A percentile compares a stretch with the other conserved stretches of the same genome.
Evolutionary conservation across 2,888 invertebrate species (phyloP).

Genomic region (Cephus spinipes): DNA sequence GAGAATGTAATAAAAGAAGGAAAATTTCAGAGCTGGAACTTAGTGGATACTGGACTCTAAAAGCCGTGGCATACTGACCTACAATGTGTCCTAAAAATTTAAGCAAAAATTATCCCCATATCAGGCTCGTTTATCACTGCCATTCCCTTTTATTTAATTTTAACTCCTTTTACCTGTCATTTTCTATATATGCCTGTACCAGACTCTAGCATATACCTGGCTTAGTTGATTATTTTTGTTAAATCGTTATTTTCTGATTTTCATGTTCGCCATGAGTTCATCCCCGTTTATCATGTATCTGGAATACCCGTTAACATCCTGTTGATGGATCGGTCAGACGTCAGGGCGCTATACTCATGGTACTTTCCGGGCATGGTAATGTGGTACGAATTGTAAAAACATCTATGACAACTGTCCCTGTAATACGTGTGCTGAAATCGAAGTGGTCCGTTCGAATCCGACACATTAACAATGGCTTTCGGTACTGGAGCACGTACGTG

Average conservation of each 20-base stretch:
- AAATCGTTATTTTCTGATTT: background rate
- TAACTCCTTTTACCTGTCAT: background rate
- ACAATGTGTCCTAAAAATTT: constrained; percentile 18
- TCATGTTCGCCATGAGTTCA: background rate
- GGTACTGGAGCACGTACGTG: background rate
- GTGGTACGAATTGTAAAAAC: constrained; percentile 22
- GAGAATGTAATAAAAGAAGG: constrained; percentile 8
- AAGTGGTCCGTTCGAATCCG: constrained; percentile 2
- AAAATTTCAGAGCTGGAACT: background rate
- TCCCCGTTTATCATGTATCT: constrained; percentile 4
- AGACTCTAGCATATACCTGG: background rate
- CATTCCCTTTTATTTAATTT: background rate
- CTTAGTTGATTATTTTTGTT: background rate
- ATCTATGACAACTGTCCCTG: constrained; percentile 30
- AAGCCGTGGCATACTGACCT: constrained; percentile 60
- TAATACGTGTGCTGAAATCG: constrained; percentile 16
- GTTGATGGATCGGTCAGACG: background rate
- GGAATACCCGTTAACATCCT: constrained; percentile 6
- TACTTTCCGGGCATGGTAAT: constrained; percentile 14
- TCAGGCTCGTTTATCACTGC: background rate
- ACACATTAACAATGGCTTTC: background rate
- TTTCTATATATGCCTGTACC: background rate
- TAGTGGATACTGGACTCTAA: constrained; percentile 29
- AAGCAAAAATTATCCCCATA: background rate
- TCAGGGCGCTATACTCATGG: background rate